Evolutionary conservation across 2,888 invertebrate genomes (phyloP).

Genomic region (Apodemia hepburni): DNA sequence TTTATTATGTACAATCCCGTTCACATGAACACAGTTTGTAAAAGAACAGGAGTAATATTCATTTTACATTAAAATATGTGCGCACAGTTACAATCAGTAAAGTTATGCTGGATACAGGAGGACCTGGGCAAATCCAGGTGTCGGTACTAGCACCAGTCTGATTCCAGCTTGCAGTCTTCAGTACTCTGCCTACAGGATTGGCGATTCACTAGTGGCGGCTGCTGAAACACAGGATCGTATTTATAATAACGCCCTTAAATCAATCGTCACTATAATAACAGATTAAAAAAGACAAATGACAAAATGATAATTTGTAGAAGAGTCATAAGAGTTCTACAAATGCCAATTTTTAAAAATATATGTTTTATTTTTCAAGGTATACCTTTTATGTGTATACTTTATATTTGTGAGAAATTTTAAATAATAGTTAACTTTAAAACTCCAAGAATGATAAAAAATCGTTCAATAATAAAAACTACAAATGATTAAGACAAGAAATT

Average conservation of each 20-base stretch:
- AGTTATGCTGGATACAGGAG: slow-evolving; percentile 35
- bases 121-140: slow-evolving; percentile 27
- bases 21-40: slow-evolving; percentile 25
- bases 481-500: not conserved
- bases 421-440: too few relatives aligned
- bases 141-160: slow-evolving; percentile 32
- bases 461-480: not conserved
- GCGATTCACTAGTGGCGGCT: slow-evolving; percentile 71
- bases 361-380: too few relatives aligned
- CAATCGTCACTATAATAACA: not conserved
- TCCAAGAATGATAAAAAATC: too few relatives aligned
- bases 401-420: too few relatives aligned
- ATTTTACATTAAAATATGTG: slow-evolving; percentile 33
- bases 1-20: slow-evolving; percentile 10
- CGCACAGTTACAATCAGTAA: slow-evolving; percentile 43
- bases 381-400: too few relatives aligned
- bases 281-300: not conserved
- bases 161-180: slow-evolving; percentile 53
- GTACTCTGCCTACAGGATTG: slow-evolving; percentile 54
- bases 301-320: not conserved
- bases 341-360: not conserved
- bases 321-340: not conserved
- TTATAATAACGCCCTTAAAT: slow-evolving; percentile 13
- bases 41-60: slow-evolving; percentile 39
- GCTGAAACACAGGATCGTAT: slow-evolving; percentile 41